Base-by-base conservation (phyloP, 2,113 vertebrate species). In the Chloebia gouldiae region DNA sequence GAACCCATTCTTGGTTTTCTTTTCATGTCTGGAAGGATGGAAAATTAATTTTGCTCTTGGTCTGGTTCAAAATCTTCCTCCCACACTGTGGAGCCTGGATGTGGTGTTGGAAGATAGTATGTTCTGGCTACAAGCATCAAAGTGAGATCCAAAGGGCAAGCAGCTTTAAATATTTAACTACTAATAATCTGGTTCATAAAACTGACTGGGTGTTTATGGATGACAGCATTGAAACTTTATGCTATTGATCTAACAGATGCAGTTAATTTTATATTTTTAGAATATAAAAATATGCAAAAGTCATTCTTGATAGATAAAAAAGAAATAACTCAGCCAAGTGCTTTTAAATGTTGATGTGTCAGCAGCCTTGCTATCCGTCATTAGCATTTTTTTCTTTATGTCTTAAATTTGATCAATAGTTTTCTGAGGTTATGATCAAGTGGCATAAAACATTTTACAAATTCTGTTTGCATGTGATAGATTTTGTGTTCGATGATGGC, bases 91-190 rank as follows among this genome's bases (percentile, higher is more conserved):
- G 57, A 93, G 59, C 91, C 78, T 93, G 93, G 81, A 90, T 92
- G 73, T 90, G 65, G 11, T 54, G 73, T 92, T 78, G 76, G 51
- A 80, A 92, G 88, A 77, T 54, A 72, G 31, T 61, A 18, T 90
- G 92, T 95, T 86, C 90, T 83, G 88, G 50, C 88, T 75, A 27
- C 15, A 59, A 54, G 86, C 75, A 66, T 82, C 92, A 94, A 93
- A 85, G 81, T 31, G 86, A 76, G 86, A 92, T 59, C 91, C 82
- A 94, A 91, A 96, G 84, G 88, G 53, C 83, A 75, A 83, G 63
- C 70, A 86, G 94, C 93, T 86, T 96, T 88, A 92, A 96, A 96
- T 94, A 90, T 95, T 96, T 84, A 94, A 90, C 82, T 81, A 50
- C 89, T 88, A 79, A 91, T 88, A 79, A 95, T 90, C 85, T 92